Conservation (phyloP, 2,113 vertebrate genomes). For the Chaetura pelagica region DNA sequence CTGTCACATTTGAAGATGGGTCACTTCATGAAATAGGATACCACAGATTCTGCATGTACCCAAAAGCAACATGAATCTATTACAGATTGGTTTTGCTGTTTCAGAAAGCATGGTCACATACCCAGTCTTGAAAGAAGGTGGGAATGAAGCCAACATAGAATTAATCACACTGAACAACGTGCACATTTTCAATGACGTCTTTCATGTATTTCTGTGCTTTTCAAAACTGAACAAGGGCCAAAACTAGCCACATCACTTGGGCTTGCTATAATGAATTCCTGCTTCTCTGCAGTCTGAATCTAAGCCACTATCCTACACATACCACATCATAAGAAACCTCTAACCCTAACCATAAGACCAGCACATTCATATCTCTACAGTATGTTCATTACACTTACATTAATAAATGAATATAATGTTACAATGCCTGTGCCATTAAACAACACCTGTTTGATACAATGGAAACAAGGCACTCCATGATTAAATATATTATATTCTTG, state of each 20-base stretch:
- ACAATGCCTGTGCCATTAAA: constrained; percentile 16
- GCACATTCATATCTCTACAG: constrained; percentile 12
- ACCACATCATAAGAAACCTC: constrained; percentile 47
- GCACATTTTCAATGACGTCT: constrained; percentile 22
- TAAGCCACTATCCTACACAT: not conserved
- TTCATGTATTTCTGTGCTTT: not conserved
- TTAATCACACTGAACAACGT: constrained; percentile 56
- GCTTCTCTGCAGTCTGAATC: not conserved
- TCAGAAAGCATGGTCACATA: constrained; percentile 15
- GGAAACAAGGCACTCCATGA: constrained; percentile 10
- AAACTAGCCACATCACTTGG: constrained; percentile 24
- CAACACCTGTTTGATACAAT: constrained; percentile 38
- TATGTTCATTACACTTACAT: not conserved
- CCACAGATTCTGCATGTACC: not conserved
- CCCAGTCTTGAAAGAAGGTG: constrained; percentile 21
- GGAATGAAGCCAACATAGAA: not conserved
- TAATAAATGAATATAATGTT: constrained; percentile 20
- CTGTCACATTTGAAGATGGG: not conserved
- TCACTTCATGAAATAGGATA: not conserved
- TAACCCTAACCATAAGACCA: not conserved
- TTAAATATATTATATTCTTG: constrained; percentile 32
- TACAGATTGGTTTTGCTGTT: not conserved
- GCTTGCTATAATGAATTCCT: constrained; percentile 8
- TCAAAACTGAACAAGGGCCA: constrained; percentile 4
- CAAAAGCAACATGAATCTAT: not conserved